A percentile compares a stretch with the other conserved stretches of the same genome.
Evolutionary conservation across 2,888 invertebrate species (phyloP).

Genomic region (Heliconius ismenius): DNA sequence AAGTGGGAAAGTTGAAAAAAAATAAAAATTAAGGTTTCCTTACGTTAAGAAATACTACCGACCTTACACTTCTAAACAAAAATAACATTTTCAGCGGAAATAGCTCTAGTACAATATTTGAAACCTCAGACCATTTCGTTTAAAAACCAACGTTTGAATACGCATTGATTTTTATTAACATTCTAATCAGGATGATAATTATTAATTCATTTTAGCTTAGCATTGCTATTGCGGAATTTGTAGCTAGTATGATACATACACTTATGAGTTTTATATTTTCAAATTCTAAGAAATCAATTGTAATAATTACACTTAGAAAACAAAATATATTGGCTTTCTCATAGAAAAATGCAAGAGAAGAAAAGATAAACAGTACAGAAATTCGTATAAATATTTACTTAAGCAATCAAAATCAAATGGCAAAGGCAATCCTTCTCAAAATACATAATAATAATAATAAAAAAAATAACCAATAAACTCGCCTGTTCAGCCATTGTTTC

Average conservation of each 20-base stretch:
- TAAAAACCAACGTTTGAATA: no score
- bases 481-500: constrained; percentile 72
- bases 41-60: not conserved
- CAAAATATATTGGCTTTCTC: not conserved
- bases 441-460: not conserved
- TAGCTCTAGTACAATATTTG: no score
- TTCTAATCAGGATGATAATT: not conserved
- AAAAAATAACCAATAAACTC: constrained; percentile 18
- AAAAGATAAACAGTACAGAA: not conserved
- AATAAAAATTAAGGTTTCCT: not conserved
- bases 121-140: no score
- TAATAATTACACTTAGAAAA: not conserved
- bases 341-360: not conserved
- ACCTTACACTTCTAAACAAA: not conserved
- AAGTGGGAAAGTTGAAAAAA: no score
- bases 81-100: not conserved
- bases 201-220: not conserved
- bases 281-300: not conserved
- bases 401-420: not conserved
- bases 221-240: not conserved
- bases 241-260: not conserved
- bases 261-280: not conserved
- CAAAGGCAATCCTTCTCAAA: not conserved
- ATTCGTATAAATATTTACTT: not conserved
- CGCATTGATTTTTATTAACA: no score